These are phyloP conservation scores for Tylochromis polylepis DNA, from an alignment of 2,113 vertebrate species.

Conservation along the genomic window DNA sequence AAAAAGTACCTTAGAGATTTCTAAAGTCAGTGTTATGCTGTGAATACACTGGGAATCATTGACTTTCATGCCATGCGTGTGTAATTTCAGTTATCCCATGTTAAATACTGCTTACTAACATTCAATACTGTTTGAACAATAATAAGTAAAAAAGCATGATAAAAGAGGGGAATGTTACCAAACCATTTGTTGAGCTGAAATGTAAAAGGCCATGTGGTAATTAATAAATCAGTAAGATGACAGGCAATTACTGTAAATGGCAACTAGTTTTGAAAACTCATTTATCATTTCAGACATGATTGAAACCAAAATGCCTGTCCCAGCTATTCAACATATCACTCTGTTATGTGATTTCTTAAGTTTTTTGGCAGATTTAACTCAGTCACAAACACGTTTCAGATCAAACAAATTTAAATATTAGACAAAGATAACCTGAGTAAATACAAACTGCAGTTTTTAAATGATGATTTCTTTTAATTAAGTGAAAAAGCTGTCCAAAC, in stretches of 20 bases:
- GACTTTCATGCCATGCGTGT: not conserved
- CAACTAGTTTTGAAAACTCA: not conserved
- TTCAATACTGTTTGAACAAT: not conserved
- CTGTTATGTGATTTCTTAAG: not conserved
- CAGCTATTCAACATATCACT: not conserved
- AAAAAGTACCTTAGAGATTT: not conserved
- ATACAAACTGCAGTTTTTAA: not conserved
- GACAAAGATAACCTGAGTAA: not conserved
- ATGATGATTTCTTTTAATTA: not conserved
- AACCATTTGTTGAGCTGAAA: not conserved
- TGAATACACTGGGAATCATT: not conserved
- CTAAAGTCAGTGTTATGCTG: not conserved
- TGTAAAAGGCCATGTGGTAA: not conserved
- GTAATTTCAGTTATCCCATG: not conserved
- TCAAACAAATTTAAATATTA: not conserved
- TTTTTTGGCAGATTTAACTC: not conserved
- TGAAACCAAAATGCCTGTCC: not conserved
- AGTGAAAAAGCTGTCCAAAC: not conserved
- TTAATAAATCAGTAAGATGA: not conserved
- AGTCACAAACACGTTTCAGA: not conserved
- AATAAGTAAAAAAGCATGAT: not conserved
- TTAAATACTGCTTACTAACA: not conserved
- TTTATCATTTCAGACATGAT: not conserved
- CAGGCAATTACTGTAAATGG: not conserved
- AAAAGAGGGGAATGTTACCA: not conserved